These are phyloP conservation scores for Bombus ignitus DNA, from an alignment of 1,140 invertebrate genomes.

Conservation along the genomic window DNA sequence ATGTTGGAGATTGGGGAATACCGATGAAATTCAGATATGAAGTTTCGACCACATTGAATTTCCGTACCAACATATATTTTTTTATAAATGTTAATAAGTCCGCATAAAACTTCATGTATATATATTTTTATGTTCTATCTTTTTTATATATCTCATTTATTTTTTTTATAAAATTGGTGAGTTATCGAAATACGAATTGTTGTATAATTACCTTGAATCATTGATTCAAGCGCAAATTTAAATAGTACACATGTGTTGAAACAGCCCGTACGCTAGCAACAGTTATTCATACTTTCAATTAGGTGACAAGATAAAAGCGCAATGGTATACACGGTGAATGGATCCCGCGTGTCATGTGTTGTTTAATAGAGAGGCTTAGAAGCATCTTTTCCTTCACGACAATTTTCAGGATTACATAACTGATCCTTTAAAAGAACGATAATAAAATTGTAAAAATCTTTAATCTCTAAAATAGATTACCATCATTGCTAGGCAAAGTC, in stretches of 20 bases:
- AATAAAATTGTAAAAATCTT: background rate
- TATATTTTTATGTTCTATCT: background rate
- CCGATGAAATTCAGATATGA: too few species aligned
- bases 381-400: background rate
- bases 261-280: background rate
- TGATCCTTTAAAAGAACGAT: background rate
- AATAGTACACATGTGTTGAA: background rate
- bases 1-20: too few species aligned
- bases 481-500: background rate
- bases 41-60: background rate
- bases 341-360: background rate
- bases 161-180: background rate
- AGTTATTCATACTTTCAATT: constrained; percentile 15
- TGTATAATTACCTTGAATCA: background rate
- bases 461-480: constrained; percentile 19
- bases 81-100: background rate
- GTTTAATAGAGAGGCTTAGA: background rate
- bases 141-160: background rate
- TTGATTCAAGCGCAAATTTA: background rate
- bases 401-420: background rate
- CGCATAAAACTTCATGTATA: background rate
- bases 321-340: background rate
- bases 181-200: background rate
- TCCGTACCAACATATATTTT: background rate
- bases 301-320: constrained; percentile 5